Evolutionary conservation across 2,113 vertebrate genomes (phyloP).

Genomic region (Willisornis vidua): DNA sequence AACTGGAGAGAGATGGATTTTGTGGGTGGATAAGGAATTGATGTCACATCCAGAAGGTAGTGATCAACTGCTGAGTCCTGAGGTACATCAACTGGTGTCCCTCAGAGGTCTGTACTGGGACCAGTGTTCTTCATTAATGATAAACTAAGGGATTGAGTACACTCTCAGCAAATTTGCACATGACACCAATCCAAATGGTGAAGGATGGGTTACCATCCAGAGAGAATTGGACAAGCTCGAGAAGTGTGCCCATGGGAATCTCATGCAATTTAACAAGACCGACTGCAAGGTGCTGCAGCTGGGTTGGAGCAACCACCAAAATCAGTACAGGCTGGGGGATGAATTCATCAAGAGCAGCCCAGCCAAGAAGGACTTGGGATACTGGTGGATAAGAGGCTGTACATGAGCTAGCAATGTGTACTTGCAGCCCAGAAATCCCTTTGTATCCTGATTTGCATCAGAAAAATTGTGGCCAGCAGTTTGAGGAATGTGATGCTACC

Average conservation of each 20-base stretch:
- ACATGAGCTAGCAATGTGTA: rapidly evolving
- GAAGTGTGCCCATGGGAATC: not conserved
- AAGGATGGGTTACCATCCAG: not conserved
- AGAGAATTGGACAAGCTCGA: not conserved
- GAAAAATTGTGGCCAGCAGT: not conserved
- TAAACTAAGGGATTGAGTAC: not conserved
- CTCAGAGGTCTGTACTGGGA: not conserved
- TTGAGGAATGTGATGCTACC: not conserved
- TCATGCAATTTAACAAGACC: not conserved
- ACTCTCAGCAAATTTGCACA: not conserved
- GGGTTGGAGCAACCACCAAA: rapidly evolving
- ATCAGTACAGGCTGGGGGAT: not conserved
- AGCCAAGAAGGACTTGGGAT: not conserved
- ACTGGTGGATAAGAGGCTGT: not conserved
- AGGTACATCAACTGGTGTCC: not conserved
- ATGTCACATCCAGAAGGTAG: rapidly evolving
- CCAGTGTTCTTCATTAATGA: not conserved
- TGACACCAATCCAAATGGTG: not conserved
- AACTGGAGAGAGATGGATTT: not conserved
- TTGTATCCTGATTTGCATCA: not conserved
- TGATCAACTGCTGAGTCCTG: not conserved
- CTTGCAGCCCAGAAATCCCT: not conserved
- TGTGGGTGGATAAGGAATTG: not conserved
- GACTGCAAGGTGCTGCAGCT: not conserved
- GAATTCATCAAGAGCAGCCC: not conserved